Conservation (phyloP, 2,113 vertebrate genomes). For the Bujurquina vittata region DNA sequence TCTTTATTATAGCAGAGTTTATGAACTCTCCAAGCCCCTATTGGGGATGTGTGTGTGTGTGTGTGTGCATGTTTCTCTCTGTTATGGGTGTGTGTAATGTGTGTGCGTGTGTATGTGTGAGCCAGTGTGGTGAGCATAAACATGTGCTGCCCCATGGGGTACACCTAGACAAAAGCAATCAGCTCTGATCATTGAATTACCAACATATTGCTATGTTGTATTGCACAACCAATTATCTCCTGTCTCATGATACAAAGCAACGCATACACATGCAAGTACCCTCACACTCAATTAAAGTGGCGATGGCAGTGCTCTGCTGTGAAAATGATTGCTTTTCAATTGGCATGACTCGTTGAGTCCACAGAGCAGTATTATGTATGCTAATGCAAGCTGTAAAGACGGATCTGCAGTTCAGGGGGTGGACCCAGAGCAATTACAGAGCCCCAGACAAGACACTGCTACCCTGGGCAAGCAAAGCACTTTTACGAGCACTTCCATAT, state of each 20-base stretch:
- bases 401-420: slow-evolving; percentile 48
- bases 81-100: slow-evolving; percentile 3
- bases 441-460: slow-evolving; percentile 40
- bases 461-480: slow-evolving; percentile 20
- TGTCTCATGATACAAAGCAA: slow-evolving; percentile 57
- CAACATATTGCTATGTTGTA: slow-evolving; percentile 65
- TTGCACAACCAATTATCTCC: slow-evolving; percentile 73
- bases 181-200: slow-evolving; percentile 73
- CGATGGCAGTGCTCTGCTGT: slow-evolving; percentile 50
- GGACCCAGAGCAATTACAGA: slow-evolving; percentile 66
- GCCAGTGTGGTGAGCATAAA: not conserved
- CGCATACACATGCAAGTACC: slow-evolving; percentile 28
- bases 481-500: slow-evolving; percentile 53
- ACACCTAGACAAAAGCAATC: slow-evolving; percentile 75
- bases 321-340: slow-evolving; percentile 77
- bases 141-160: slow-evolving; percentile 53
- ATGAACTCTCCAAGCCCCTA: slow-evolving; percentile 25
- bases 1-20: slow-evolving; percentile 51
- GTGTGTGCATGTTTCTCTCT: slow-evolving; percentile 6
- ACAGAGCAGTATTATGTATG: slow-evolving; percentile 77
- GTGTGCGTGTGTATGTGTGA: slow-evolving; percentile 14
- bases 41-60: no score
- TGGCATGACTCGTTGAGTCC: slow-evolving; percentile 65
- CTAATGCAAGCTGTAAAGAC: slow-evolving; percentile 75
- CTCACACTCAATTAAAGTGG: slow-evolving; percentile 68